phyloP scores from a whole-genome alignment of 1,140 invertebrate species.

The Chymomyza costata region DNA sequence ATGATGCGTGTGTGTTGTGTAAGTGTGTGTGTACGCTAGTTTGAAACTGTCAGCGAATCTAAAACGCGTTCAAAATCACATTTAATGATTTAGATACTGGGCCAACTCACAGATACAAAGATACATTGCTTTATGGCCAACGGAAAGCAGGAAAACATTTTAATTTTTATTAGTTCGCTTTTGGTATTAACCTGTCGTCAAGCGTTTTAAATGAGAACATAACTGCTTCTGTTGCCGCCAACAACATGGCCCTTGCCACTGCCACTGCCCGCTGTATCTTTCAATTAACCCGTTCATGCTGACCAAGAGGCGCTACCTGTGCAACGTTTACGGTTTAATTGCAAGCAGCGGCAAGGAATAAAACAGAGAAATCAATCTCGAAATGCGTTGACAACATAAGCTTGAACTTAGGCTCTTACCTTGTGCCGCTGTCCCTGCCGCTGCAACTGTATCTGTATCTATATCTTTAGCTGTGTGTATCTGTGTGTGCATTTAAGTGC shows the following conservation, averaged over 20 bases:
- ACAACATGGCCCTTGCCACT: slow-evolving; percentile 6
- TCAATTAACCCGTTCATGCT: slow-evolving; percentile 61
- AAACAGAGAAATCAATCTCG: slow-evolving; percentile 67
- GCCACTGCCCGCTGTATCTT: too few relatives aligned
- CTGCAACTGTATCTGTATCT: slow-evolving; percentile 17
- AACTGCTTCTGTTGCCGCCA: slow-evolving; percentile 62
- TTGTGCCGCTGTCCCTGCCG: neutral
- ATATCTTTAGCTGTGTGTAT: slow-evolving; percentile 29
- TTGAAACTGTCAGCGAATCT: neutral
- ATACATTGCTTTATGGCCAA: neutral
- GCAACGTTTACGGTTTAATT: slow-evolving; percentile 62
- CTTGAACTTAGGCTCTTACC: slow-evolving; percentile 3
- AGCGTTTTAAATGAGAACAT: slow-evolving; percentile 71
- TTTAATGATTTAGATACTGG: neutral
- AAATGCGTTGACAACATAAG: slow-evolving; percentile 58
- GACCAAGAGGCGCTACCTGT: neutral
- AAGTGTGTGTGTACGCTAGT: too few relatives aligned
- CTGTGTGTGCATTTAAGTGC: slow-evolving; percentile 45
- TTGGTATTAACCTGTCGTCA: slow-evolving; percentile 55
- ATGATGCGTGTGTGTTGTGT: too few relatives aligned
- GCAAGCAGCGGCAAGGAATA: slow-evolving; percentile 34
- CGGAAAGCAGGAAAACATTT: slow-evolving; percentile 52
- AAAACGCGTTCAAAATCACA: slow-evolving; percentile 7
- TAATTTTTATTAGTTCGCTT: slow-evolving; percentile 60
- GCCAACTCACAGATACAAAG: too few relatives aligned